These are phyloP conservation scores for Tokudaia tokunoshimensis DNA, from an alignment of 2,797 vertebrate genomes.

Conservation along the genomic window DNA sequence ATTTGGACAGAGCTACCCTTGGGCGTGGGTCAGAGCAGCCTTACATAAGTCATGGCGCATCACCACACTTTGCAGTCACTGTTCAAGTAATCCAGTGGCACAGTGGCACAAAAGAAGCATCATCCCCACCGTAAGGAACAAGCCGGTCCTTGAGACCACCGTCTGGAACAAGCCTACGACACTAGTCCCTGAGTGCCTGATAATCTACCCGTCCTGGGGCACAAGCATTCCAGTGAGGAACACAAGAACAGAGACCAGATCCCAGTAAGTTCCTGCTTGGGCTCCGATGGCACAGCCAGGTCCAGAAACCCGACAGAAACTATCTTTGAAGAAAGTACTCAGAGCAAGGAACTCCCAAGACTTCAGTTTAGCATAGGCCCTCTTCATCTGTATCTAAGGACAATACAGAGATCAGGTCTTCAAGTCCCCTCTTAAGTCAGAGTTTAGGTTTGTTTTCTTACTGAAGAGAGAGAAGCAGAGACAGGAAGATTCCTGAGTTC, in stretches of 20 bases:
- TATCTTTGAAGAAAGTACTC: not conserved
- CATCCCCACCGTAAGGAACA: not conserved
- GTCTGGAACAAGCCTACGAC: not conserved
- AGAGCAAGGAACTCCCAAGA: not conserved
- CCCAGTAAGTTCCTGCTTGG: not conserved
- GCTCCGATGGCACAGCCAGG: not conserved
- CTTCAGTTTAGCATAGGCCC: not conserved
- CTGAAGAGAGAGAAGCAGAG: too few relatives aligned
- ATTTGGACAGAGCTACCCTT: not conserved
- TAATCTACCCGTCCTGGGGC: not conserved
- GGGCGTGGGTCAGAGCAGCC: not conserved
- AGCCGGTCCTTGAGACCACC: not conserved
- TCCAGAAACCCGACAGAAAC: not conserved
- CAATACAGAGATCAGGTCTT: not conserved
- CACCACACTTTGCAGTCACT: not conserved
- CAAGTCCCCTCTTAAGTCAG: not conserved
- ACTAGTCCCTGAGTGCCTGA: not conserved
- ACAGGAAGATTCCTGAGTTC: not conserved
- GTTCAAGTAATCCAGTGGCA: not conserved
- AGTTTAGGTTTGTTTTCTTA: not conserved
- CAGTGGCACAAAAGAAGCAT: not conserved
- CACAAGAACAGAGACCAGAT: not conserved
- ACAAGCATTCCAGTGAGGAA: not conserved
- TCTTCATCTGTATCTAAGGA: not conserved
- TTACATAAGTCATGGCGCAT: not conserved